Base-by-base conservation (phyloP, 2,113 vertebrate genomes). In the Athene cunicularia region DNA sequence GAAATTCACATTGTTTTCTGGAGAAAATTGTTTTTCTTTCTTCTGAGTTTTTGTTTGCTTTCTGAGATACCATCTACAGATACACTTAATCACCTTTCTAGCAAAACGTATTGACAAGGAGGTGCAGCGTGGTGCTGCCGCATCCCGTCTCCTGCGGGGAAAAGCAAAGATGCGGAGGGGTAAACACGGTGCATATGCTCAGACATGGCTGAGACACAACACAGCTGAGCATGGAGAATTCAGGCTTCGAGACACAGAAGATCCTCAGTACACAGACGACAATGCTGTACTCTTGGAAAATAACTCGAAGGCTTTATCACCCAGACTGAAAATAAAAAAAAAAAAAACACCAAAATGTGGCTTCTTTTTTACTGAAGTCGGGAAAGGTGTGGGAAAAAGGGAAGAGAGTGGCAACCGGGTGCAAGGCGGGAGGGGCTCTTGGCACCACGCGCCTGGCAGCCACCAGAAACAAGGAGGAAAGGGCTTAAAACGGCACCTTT, bases 391-490 rank as follows among this genome's bases (percentile, higher is more conserved):
- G 71, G 75, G 56, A 0, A 35, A 68, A 59, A 26, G 75, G 56
- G 0, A 35, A 68, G 53, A 26, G 14, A 13, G 16, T 1, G 26
- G 72, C 17, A n/a, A 2, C 8, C 10, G 45, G 30, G 50, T 2
- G 32, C 10, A 30, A 1, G 47, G 0, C 22, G 6, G 53, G 53
- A n/a, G 68, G 15, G 20, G 8, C 12, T 1, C 27, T 0, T 5
- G 28, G 79, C 75, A 32, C 5, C 3, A 1, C 0, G 7, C 7
- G 43, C 35, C 58, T 33, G 10, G 6, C 28, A 9, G 50, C 22
- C 5, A 1, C 0, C 5, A 23, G 66, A 14, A 19, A 11, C 0
- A 6, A n/a, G 28, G 18, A n/a, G 50, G 19, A 55, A 18, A 71
- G 41, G 32, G 32, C 67, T 72, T 43, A 43, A 22, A 23, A 8